These are phyloP conservation scores for Microctonus aethiopoides DNA, from an alignment of 2,888 invertebrate species.

Conservation along the genomic window DNA sequence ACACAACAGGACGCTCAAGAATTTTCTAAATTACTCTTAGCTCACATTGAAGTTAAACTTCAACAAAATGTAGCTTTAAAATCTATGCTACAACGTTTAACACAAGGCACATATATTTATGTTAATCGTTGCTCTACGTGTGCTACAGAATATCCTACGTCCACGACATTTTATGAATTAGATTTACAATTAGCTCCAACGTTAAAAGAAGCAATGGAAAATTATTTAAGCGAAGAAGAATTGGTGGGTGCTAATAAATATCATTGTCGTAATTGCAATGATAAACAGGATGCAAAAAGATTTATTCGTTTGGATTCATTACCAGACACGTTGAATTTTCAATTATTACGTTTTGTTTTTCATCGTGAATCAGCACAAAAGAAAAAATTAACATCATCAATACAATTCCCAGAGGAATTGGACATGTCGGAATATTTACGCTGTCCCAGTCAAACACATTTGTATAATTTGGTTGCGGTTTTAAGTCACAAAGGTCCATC, in stretches of 20 bases:
- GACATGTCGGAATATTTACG: conserved; percentile 70
- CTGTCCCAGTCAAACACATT: conserved; percentile 54
- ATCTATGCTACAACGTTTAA: conserved; percentile 57
- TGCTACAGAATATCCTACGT: conserved; percentile 68
- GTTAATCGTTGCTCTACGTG: conserved; percentile 68
- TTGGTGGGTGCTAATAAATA: conserved; percentile 73
- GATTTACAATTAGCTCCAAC: conserved; percentile 72
- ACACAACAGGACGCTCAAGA: conserved; percentile 76
- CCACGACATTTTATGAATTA: conserved; percentile 72
- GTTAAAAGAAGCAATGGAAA: conserved; percentile 69
- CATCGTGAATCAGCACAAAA: conserved; percentile 72
- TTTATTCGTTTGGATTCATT: conserved; percentile 70
- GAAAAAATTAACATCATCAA: conserved; percentile 72
- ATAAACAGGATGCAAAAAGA: conserved; percentile 71
- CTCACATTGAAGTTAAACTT: conserved; percentile 70
- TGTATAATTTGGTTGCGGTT: conserved; percentile 74
- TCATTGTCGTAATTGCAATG: conserved; percentile 70
- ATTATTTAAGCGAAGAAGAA: conserved; percentile 72
- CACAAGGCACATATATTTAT: conserved; percentile 63
- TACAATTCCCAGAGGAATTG: conserved; percentile 72
- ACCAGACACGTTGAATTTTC: conserved; percentile 73
- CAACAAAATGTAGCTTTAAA: conserved; percentile 58
- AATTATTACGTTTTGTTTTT: conserved; percentile 73
- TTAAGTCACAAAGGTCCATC: conserved; percentile 75
- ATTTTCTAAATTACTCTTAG: conserved; percentile 73